Conservation (phyloP, 2,113 vertebrate genomes). For the Calidris pugnax region DNA sequence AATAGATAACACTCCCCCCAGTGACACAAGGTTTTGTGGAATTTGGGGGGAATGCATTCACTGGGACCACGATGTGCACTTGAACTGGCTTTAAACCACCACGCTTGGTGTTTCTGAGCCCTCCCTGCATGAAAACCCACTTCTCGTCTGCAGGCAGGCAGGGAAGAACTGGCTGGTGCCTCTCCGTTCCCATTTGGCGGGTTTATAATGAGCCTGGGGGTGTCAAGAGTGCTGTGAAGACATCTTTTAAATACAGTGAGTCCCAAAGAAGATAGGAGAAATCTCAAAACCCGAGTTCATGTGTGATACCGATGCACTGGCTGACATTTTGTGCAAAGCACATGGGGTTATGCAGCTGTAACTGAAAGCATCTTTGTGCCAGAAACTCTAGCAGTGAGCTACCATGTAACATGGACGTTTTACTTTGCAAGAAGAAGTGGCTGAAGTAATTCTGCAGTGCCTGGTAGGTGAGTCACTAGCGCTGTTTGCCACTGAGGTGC, state of each 20-base stretch:
- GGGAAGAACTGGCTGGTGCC: rapidly evolving
- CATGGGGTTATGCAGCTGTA: not conserved
- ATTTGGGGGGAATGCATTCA: rapidly evolving
- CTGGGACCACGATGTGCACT: not conserved
- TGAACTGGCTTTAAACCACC: not conserved
- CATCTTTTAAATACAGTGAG: not conserved
- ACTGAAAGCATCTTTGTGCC: not conserved
- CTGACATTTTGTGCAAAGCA: not conserved
- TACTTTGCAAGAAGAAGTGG: not conserved
- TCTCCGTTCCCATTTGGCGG: not conserved
- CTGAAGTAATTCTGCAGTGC: not conserved
- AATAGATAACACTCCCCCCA: not conserved
- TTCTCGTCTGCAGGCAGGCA: not conserved
- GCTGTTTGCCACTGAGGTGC: not conserved
- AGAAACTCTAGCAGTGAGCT: not conserved
- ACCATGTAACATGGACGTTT: rapidly evolving
- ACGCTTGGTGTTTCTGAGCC: not conserved
- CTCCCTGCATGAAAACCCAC: not conserved
- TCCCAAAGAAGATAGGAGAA: not conserved
- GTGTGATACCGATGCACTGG: not conserved
- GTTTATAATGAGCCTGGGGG: not conserved
- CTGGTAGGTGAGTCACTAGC: not conserved
- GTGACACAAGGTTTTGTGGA: not conserved
- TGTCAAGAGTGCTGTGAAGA: not conserved
- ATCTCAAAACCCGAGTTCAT: not conserved